Evolutionary conservation across 2,888 invertebrate genomes (phyloP).

Genomic region (Frankliniella fusca): DNA sequence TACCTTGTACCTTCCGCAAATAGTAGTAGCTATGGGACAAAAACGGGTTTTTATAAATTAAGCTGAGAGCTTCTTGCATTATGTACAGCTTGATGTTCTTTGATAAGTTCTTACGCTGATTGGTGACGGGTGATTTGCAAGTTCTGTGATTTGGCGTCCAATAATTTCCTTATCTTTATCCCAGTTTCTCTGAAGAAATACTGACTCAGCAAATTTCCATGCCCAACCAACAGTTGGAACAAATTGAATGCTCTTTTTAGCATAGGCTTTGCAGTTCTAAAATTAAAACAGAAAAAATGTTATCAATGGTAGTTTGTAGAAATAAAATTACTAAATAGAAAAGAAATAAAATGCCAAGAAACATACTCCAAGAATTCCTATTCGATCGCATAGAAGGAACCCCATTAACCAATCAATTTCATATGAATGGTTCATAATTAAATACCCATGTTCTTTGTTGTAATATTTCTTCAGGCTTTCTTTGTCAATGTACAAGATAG

Average conservation of each 20-base stretch:
- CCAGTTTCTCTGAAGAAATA: conserved; percentile 87
- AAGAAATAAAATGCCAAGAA: conserved; percentile 35
- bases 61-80: not conserved
- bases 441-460: conserved; percentile 84
- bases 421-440: conserved; percentile 91
- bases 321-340: not conserved
- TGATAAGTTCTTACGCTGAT: conserved; percentile 65
- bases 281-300: conserved; percentile 44
- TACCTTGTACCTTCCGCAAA: conserved; percentile 88
- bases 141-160: conserved; percentile 69
- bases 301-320: not conserved
- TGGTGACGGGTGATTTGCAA: conserved; percentile 84
- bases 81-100: not conserved
- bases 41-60: conserved; percentile 23
- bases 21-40: conserved; percentile 39
- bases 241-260: conserved; percentile 85
- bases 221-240: conserved; percentile 93
- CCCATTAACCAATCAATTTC: conserved; percentile 95
- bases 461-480: conserved; percentile 71
- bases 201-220: conserved; percentile 93
- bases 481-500: conserved; percentile 71
- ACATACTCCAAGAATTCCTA: conserved; percentile 75
- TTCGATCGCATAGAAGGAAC: conserved; percentile 83
- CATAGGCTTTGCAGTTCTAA: conserved; percentile 90
- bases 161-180: conserved; percentile 85